These are phyloP conservation scores for Upupa epops DNA, from an alignment of 2,113 vertebrate species.

Conservation along the genomic window DNA sequence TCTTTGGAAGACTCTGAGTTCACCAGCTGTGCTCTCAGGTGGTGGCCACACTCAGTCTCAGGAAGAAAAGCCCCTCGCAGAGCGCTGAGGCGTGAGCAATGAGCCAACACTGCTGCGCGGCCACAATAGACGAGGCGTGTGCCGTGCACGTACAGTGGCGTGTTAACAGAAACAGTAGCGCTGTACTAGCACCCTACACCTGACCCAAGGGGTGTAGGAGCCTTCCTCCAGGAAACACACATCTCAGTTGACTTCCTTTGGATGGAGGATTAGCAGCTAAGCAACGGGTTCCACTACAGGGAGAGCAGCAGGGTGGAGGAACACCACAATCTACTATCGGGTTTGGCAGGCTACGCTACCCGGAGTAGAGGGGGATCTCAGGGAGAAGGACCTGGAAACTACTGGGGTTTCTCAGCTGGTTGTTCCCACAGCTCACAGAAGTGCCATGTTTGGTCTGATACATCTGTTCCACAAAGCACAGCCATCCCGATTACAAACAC, in stretches of 20 bases:
- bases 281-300: neutral
- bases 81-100: neutral
- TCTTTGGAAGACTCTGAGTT: neutral
- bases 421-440: neutral
- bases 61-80: neutral
- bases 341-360: neutral
- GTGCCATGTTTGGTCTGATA: neutral
- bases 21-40: neutral
- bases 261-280: neutral
- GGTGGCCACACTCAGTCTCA: neutral
- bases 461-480: neutral
- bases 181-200: neutral
- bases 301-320: neutral
- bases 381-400: neutral
- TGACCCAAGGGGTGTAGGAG: neutral
- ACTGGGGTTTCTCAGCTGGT: neutral
- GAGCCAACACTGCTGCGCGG: neutral
- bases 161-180: neutral
- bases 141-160: neutral
- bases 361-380: neutral
- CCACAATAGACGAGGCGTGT: neutral
- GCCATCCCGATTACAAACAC: neutral
- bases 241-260: neutral
- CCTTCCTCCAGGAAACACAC: neutral
- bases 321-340: neutral